phyloP scores from a whole-genome alignment of 2,888 invertebrate species.

The Diploptera punctata region DNA sequence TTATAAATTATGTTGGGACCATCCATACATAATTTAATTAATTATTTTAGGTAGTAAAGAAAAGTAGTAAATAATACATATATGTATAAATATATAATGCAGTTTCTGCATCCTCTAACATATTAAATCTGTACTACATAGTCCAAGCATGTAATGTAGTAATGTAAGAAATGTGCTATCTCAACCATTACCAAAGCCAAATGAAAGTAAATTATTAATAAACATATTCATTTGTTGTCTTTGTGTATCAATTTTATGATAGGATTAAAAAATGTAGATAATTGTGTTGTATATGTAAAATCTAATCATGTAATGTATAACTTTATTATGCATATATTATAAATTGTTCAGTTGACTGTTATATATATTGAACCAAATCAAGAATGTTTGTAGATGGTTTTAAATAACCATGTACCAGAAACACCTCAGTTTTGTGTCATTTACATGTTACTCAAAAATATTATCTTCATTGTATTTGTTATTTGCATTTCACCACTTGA shows the following conservation, averaged over 20 bases:
- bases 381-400: conserved; percentile 2
- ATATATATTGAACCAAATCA: not conserved
- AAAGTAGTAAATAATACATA: too few relatives aligned
- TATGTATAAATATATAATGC: not conserved
- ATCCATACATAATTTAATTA: not conserved
- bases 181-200: conserved; percentile 15
- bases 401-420: not conserved
- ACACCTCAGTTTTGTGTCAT: not conserved
- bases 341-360: not conserved
- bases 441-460: not conserved
- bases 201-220: conserved; percentile 1
- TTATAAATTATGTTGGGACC: conserved; percentile 21
- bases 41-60: not conserved
- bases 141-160: not conserved
- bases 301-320: not conserved
- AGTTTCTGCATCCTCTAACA: not conserved
- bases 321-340: too few relatives aligned
- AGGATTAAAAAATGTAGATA: not conserved
- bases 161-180: not conserved
- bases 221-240: conserved; percentile 7
- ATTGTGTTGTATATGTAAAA: conserved; percentile 11
- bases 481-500: too few relatives aligned
- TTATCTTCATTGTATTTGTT: not conserved
- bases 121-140: not conserved
- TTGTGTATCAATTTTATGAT: conserved; percentile 14